A percentile compares a stretch with the other conserved stretches of the same genome.
phyloP scores from a whole-genome alignment of 2,113 vertebrate genomes.

The Scomber japonicus region DNA sequence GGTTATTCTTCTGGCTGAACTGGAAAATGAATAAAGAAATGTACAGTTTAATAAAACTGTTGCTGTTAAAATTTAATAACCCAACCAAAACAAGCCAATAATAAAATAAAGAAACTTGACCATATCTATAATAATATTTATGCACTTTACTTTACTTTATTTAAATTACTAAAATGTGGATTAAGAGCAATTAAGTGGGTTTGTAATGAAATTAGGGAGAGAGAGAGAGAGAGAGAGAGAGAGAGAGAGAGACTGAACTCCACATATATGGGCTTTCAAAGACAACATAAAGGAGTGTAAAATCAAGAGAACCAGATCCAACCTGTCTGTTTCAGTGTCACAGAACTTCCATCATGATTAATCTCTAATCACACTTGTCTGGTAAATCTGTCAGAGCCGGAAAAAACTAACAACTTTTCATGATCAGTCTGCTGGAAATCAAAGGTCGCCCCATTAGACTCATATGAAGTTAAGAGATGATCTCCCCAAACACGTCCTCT shows the following conservation, averaged over 20 bases:
- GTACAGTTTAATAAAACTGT: no score
- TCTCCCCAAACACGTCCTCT: constrained; percentile 41
- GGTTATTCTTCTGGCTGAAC: no score
- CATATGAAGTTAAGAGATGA: constrained; percentile 57
- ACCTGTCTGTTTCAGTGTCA: constrained; percentile 21
- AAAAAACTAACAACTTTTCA: constrained; percentile 41
- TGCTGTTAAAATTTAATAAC: no score
- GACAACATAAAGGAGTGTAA: constrained; percentile 23
- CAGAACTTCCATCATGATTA: constrained; percentile 38
- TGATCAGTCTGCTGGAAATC: constrained; percentile 54
- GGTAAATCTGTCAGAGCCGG: background rate
- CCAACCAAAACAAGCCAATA: no score
- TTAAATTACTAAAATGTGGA: background rate
- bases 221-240: background rate
- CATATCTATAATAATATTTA: no score
- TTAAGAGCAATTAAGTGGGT: no score
- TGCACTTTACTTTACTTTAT: no score
- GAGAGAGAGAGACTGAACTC: background rate
- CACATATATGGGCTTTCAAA: constrained; percentile 38
- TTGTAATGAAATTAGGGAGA: constrained; percentile 5
- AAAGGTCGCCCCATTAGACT: constrained; percentile 54
- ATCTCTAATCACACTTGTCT: constrained; percentile 11
- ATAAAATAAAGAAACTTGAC: no score
- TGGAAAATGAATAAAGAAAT: no score
- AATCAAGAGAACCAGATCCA: constrained; percentile 27